A percentile compares a stretch with the other conserved stretches of the same genome.
Conservation (phyloP, 2,113 vertebrate genomes). For the Procavia capensis region DNA sequence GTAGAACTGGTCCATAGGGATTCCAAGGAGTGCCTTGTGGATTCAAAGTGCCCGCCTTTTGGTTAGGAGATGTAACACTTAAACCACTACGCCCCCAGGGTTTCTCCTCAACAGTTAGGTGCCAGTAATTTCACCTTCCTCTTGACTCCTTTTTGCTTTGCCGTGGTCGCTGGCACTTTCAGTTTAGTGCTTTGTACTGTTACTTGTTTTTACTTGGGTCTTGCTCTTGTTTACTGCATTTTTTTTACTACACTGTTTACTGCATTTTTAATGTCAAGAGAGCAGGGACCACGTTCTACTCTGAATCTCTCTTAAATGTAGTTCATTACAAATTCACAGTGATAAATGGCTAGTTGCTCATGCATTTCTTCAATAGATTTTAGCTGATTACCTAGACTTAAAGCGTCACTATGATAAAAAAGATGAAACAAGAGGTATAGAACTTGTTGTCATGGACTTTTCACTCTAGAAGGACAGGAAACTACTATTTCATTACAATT, state of each 20-base stretch:
- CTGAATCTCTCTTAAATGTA: neutral
- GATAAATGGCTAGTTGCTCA: neutral
- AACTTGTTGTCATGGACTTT: conserved; percentile 1
- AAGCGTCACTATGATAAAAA: neutral
- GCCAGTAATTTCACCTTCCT: neutral
- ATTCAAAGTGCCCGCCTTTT: too few species aligned
- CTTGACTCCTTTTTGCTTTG: neutral
- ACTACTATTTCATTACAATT: neutral
- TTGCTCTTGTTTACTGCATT: neutral
- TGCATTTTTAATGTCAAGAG: neutral
- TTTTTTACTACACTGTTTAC: conserved; percentile 12
- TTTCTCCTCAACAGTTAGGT: neutral
- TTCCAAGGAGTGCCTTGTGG: too few species aligned
- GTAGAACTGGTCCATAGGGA: too few species aligned
- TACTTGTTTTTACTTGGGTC: neutral
- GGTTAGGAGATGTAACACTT: too few species aligned
- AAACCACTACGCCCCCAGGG: too few species aligned
- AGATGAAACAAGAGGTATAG: neutral
- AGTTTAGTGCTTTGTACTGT: neutral
- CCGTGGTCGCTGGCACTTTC: neutral
- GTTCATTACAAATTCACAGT: conserved; percentile 25
- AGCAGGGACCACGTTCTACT: neutral
- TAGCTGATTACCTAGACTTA: neutral
- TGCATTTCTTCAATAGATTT: neutral
- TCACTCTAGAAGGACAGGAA: neutral